Percentiles rank a stretch among this genome's conserved stretches.
Conservation (phyloP, 2,888 invertebrate species). For the Odontomyia ornata region DNA sequence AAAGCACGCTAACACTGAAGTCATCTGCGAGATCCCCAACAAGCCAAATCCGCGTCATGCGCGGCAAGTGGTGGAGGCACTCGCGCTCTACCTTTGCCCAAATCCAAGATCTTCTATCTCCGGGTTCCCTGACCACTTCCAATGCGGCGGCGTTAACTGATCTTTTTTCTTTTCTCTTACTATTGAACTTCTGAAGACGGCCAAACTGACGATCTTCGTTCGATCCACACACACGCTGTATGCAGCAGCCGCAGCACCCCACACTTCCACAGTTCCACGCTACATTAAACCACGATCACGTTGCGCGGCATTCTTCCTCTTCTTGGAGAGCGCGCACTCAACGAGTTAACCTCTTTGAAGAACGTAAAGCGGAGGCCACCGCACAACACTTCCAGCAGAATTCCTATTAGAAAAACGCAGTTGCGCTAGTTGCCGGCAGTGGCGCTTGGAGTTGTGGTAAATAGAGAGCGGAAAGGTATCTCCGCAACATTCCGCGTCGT, state of each 20-base stretch:
- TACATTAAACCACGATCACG: conserved; percentile 22
- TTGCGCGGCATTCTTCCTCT: not conserved
- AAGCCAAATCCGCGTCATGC: conserved; percentile 4
- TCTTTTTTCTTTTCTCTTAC: conserved; percentile 31
- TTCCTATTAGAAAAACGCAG: not conserved
- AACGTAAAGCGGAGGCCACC: not conserved
- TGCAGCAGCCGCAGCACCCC: conserved; percentile 11
- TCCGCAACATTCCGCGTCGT: not conserved
- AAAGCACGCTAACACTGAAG: conserved; percentile 19
- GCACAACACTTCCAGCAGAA: not conserved
- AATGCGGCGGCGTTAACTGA: conserved; percentile 12
- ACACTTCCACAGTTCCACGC: not conserved
- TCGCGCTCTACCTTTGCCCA: not conserved
- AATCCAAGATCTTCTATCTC: conserved; percentile 5
- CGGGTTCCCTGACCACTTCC: not conserved
- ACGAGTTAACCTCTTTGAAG: not conserved
- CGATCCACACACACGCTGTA: conserved; percentile 1
- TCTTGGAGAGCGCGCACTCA: not conserved
- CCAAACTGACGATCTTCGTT: not conserved
- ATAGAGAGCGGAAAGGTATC: not conserved
- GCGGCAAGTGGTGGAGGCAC: conserved; percentile 20
- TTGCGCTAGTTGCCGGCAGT: not conserved
- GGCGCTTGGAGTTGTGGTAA: not conserved
- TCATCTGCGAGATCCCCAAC: not conserved
- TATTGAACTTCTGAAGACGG: not conserved